Percentiles rank a stretch among this genome's conserved stretches.
Evolutionary conservation across 2,113 vertebrate species (phyloP).

Genomic region (Arvicanthis niloticus): DNA sequence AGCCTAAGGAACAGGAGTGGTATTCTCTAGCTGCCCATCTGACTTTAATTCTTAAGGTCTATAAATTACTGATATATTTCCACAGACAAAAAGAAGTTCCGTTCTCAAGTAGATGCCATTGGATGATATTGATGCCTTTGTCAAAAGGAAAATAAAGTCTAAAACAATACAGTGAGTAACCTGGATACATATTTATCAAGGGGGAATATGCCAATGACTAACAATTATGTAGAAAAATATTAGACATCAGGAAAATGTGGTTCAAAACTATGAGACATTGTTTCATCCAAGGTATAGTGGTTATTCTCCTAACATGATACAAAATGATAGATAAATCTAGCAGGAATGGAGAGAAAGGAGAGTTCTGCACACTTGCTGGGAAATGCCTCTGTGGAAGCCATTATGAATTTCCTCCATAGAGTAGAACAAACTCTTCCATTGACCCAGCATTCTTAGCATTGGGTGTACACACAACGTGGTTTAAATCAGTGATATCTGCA

Average conservation of each 20-base stretch:
- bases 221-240: neutral
- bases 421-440: neutral
- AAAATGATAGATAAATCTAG: neutral
- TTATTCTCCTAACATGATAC: neutral
- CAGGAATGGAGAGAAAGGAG: neutral
- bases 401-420: neutral
- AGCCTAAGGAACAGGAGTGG: too few relatives aligned
- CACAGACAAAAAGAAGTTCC: neutral
- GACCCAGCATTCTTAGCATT: neutral
- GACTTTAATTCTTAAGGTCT: neutral
- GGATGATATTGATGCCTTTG: neutral
- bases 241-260: neutral
- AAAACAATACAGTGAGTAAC: neutral
- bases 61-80: neutral
- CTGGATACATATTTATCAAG: neutral
- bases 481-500: neutral
- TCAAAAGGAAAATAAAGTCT: neutral
- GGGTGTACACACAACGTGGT: too few relatives aligned
- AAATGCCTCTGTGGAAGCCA: too few relatives aligned
- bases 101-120: neutral
- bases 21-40: neutral
- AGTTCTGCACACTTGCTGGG: neutral
- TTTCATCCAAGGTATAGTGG: neutral
- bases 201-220: neutral
- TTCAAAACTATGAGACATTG: neutral